A percentile compares a stretch with the other conserved stretches of the same genome.
Evolutionary conservation across 2,113 vertebrate genomes (phyloP).

Genomic region (Trogon melanurus): DNA sequence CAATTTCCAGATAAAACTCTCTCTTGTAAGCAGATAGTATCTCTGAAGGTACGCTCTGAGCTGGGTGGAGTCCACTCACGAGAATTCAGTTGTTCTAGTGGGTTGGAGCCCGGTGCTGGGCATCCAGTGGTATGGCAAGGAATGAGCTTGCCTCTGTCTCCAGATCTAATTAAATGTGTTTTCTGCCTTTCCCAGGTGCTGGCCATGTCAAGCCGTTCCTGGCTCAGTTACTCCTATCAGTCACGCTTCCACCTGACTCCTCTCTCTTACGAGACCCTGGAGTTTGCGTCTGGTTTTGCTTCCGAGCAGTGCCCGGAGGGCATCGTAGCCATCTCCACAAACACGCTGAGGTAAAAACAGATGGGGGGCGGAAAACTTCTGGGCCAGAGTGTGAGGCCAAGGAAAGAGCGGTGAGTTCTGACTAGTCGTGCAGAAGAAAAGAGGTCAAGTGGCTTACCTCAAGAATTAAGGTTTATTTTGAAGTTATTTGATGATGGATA

Average conservation of each 20-base stretch:
- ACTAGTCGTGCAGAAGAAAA: neutral
- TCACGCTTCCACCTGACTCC: slow-evolving; percentile 97
- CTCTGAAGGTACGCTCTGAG: neutral
- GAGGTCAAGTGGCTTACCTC: neutral
- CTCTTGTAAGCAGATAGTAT: neutral
- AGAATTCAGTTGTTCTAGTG: neutral
- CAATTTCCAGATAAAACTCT: neutral
- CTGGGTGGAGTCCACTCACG: neutral
- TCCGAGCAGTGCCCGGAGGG: slow-evolving; percentile 98
- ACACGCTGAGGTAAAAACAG: slow-evolving; percentile 89
- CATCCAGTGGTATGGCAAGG: accelerated
- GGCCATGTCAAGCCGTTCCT: slow-evolving; percentile 98
- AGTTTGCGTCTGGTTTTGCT: slow-evolving; percentile 96
- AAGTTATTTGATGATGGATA: neutral
- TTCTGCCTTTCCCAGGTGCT: slow-evolving; percentile 81
- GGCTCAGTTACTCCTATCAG: slow-evolving; percentile 98
- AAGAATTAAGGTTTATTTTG: neutral
- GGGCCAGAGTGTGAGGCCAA: neutral
- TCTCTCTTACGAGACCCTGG: slow-evolving; percentile 93
- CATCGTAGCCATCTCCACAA: slow-evolving; percentile 98
- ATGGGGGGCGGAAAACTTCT: accelerated
- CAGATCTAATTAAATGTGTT: neutral
- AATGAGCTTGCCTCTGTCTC: neutral
- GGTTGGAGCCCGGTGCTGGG: accelerated
- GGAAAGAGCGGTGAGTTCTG: neutral